Percentiles rank a stretch among this genome's conserved stretches.
Evolutionary conservation across 2,113 vertebrate genomes (phyloP).

Genomic region (Alligator sinensis): DNA sequence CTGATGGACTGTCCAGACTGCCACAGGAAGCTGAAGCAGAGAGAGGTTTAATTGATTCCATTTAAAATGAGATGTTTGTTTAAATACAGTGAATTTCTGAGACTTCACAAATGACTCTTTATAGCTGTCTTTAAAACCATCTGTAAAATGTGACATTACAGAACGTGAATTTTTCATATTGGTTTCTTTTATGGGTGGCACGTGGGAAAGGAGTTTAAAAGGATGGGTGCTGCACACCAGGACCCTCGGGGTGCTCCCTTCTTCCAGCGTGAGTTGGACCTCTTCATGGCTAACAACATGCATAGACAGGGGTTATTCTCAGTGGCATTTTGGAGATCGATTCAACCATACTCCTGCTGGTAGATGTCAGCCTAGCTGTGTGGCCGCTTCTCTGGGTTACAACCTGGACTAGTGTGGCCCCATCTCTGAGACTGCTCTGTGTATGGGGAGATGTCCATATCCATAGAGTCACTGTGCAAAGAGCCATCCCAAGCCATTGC

Average conservation of each 20-base stretch:
- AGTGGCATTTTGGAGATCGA: not conserved
- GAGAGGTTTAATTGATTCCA: not conserved
- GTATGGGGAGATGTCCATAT: not conserved
- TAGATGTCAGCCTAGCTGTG: not conserved
- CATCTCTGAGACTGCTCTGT: not conserved
- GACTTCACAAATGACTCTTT: not conserved
- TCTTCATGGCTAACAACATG: not conserved
- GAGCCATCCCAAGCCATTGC: not conserved
- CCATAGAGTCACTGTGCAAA: not conserved
- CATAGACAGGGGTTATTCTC: accelerated
- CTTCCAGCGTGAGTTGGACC: accelerated
- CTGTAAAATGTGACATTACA: constrained; percentile 32
- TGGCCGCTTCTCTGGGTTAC: not conserved
- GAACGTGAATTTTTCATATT: not conserved
- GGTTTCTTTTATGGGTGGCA: not conserved
- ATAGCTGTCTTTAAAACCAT: not conserved
- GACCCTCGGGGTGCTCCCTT: not conserved
- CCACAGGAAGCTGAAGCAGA: not conserved
- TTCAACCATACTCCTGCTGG: not conserved
- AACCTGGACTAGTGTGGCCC: not conserved
- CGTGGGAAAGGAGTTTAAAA: not conserved
- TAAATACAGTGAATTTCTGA: not conserved
- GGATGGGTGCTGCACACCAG: not conserved
- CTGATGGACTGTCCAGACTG: not conserved
- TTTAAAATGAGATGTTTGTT: constrained; percentile 14